Base-by-base conservation (phyloP, 2,113 vertebrate species). In the Sinocyclocheilus anophthalmus region DNA sequence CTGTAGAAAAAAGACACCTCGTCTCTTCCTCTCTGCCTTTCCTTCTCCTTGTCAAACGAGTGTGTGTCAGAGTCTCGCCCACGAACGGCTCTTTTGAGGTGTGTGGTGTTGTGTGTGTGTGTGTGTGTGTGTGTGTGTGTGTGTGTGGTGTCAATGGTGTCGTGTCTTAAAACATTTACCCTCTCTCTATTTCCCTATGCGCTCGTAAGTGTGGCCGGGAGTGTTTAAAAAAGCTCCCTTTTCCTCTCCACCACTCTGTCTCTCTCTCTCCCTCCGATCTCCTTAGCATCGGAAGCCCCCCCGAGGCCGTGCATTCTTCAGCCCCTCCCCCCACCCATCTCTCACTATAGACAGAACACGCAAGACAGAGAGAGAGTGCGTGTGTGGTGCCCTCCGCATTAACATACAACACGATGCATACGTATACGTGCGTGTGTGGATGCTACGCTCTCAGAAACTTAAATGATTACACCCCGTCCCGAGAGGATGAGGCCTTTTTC, bases 141-240 rank as follows among this genome's bases (percentile, higher is more conserved):
- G 37, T 37, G 37, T 37, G 37, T 33, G n/a, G n/a, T n/a, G n/a
- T n/a, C n/a, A n/a, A n/a, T n/a, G n/a, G n/a, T n/a, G n/a, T n/a
- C n/a, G n/a, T n/a, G n/a, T 45, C 26, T 88, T 88, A 88, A 88
- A 86, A 86, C 84, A 70, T 86, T 88, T 88, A 84, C 86, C 81
- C 76, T 55, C 45, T 86, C 77, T 87, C 85, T 48, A 80, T 89
- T 86, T 86, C 84, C 83, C 73, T 88, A 81, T 88, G 83, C 39
- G 67, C 85, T 81, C 73, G 57, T 83, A 85, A 84, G 83, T 85
- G 87, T 81, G 87, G 87, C 78, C 79, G 73, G 73, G 78, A 75
- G 83, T 86, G 88, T 89, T 89, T 88, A 85, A 73, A n/a, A n/a
- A n/a, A n/a, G n/a, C 76, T 87, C 73, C 84, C 84, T 76, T 59